Base-by-base conservation (phyloP, 2,113 vertebrate species). In the Neotoma lepida region DNA sequence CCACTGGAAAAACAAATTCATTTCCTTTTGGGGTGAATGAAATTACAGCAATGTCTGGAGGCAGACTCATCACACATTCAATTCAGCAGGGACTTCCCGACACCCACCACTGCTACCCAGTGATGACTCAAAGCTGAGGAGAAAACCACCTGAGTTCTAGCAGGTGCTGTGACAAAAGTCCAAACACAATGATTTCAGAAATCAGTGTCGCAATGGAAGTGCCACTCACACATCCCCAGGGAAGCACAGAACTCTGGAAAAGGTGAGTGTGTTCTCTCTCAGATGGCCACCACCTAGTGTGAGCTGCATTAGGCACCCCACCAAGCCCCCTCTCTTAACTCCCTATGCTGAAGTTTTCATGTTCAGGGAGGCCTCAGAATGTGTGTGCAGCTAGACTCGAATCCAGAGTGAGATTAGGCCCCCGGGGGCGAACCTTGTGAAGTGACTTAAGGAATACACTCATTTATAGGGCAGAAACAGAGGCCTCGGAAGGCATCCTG, bases 21-120 rank as follows among this genome's bases (percentile, higher is more conserved):
- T 92, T 94, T 96, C 86, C 88, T 96, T 71, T 46, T 18, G 76
- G 26, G n/a, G 35, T 88, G 44, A 91, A 88, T 85, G 26, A 92
- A 92, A 92, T 66, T 85, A 33, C 33, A 46, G 90, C 81, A 58
- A 24, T 68, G 44, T 90, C 56, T 26, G 39, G 41, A 87, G 41
- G 64, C 89, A 95, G 30, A 95, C 6, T 46, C 93, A 87, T 84
- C 33, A 2, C 33, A 56, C 22, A 89, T 61, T 93, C 54, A 95
- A 74, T 64, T 96, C 58, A 82, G 28, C 20, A 35, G 85, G 51
- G 35, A 89, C 58, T 95, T 93, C 56, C 93, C 89, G n/a, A 76
- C n/a, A 89, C 20, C 86, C 0, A 56, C 20, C 30, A 64, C 35
- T 78, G 24, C 49, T 71, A 77, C 94, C 46, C 51, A 63, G 2